Evolutionary conservation across 2,888 invertebrate genomes (phyloP), one percentile per base, ranked within the genome.

Genomic region (Nephrocerus scutellatus): DNA sequence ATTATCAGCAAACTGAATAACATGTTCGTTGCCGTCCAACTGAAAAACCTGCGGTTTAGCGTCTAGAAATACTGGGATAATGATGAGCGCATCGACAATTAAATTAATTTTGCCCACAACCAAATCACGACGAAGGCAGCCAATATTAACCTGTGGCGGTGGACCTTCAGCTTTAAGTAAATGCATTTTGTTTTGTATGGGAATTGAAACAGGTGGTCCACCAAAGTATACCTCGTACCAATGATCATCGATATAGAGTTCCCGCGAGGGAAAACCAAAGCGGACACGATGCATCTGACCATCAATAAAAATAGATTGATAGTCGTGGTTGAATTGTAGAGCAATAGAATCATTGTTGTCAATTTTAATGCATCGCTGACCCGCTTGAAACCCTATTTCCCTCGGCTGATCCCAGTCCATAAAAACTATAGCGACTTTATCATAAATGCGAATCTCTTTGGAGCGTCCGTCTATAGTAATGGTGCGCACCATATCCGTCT

Each of bases 221-320:
- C 88, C 91, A 63, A 97, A 97, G 65, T 84, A 87, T 54, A 91
- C 88, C 62, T 93, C 93, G 63, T 83, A 93, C 73, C 88, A 86
- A 44, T 81, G 74, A 7, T 84, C 84, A 61, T 97, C 89, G 31
- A 98, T 81, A 55, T 82, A 88, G 22, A 97, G 70, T 59, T 96
- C 95, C 36, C 92, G 75, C 0, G 92, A 90, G 0, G 93, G 93
- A 9, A 88, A 88, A 12, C 96, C 96, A 50, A 95, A 82, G 51
- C 84, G 79, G 23, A 96, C 82, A 44, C 82, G 78, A 61, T 85
- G 84, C 5, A 76, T 69, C 59, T 77, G 75, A 4, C 84, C 84
- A 51, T 83, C 83, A 18, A 87, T 75, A 36, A 76, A 75, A 8
- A 87, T 76, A 48, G 82, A 80, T 52, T 80, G 79, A 57, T 84